These are phyloP conservation scores for Sphinx pinastri DNA, from an alignment of 2,888 invertebrate genomes.

Conservation along the genomic window DNA sequence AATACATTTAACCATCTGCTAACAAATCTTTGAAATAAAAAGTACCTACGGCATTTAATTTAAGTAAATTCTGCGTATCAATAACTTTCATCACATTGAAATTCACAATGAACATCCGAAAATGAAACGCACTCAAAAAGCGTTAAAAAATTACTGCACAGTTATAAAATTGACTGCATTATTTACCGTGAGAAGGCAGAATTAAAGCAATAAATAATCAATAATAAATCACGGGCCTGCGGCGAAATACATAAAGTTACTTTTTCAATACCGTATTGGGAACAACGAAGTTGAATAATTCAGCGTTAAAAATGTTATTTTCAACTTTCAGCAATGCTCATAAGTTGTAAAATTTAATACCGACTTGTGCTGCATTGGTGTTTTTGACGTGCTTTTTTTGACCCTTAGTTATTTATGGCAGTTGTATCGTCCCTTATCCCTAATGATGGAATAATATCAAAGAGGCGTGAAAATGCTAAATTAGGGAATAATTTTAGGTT, in stretches of 20 bases:
- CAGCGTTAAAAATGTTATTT: slow-evolving; percentile 30
- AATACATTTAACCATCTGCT: too few species aligned
- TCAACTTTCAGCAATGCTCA: slow-evolving; percentile 20
- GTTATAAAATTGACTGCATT: slow-evolving; percentile 23
- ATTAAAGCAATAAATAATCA: slow-evolving; percentile 27
- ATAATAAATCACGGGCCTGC: slow-evolving; percentile 26
- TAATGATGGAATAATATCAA: too few species aligned
- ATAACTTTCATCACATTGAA: too few species aligned
- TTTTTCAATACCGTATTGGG: slow-evolving; percentile 35
- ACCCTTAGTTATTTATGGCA: too few species aligned
- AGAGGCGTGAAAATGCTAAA: too few species aligned
- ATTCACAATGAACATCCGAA: not conserved
- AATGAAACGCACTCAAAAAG: not conserved
- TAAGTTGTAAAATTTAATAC: not conserved
- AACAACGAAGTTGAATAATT: slow-evolving; percentile 28
- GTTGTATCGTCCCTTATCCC: too few species aligned
- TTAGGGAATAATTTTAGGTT: too few species aligned
- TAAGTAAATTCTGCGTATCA: too few species aligned
- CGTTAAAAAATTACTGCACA: slow-evolving; percentile 14
- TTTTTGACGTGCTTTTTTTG: too few species aligned
- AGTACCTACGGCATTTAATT: too few species aligned
- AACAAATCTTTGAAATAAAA: too few species aligned
- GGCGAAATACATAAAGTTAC: slow-evolving; percentile 29
- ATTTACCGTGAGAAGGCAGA: slow-evolving; percentile 15
- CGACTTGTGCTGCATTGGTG: too few species aligned